These are phyloP conservation scores for Metopolophium dirhodum DNA, from an alignment of 1,140 invertebrate species.

Conservation along the genomic window DNA sequence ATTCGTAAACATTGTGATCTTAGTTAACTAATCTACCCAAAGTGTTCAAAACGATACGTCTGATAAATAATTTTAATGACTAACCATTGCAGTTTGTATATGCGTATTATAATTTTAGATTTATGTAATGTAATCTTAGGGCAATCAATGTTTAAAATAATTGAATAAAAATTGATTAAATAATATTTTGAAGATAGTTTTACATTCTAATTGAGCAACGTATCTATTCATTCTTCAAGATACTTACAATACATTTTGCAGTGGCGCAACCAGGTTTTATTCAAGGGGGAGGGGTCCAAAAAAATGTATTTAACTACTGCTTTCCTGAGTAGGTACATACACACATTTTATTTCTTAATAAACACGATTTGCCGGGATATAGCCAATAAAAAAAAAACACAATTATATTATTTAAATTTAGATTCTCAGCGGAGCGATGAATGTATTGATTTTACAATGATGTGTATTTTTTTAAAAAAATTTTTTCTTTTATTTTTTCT, in stretches of 20 bases:
- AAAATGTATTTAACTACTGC: too few relatives aligned
- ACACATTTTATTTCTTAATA: too few relatives aligned
- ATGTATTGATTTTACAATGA: too few relatives aligned
- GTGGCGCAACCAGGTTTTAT: too few relatives aligned
- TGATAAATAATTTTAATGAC: background rate
- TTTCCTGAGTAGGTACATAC: too few relatives aligned
- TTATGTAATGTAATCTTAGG: background rate
- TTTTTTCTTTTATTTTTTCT: too few relatives aligned
- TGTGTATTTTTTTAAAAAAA: too few relatives aligned
- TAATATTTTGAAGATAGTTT: background rate
- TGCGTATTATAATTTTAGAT: background rate
- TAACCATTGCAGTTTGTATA: background rate
- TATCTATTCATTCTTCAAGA: background rate
- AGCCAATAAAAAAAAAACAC: too few relatives aligned
- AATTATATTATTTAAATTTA: too few relatives aligned
- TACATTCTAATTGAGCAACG: background rate
- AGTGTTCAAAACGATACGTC: background rate
- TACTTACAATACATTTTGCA: background rate
- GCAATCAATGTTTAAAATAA: background rate
- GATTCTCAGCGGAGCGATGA: too few relatives aligned
- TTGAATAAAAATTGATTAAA: background rate
- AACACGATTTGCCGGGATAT: too few relatives aligned
- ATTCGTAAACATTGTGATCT: background rate
- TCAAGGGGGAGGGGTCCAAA: too few relatives aligned
- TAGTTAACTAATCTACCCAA: background rate